Base-by-base conservation (phyloP, 2,113 vertebrate species). In the Cinclus cinclus region DNA sequence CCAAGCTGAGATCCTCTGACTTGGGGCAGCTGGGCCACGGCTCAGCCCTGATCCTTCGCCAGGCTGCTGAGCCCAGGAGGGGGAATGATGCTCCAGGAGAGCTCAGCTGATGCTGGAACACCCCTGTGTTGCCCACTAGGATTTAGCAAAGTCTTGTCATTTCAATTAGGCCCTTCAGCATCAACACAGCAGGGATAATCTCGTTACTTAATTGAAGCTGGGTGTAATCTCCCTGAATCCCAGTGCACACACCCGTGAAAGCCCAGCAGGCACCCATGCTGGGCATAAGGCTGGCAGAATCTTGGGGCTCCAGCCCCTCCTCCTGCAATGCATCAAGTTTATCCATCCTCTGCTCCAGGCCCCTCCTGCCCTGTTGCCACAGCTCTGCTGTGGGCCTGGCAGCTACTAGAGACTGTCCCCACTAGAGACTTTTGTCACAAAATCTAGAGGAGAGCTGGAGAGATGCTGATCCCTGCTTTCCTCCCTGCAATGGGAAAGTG, bases 111-210 rank as follows among this genome's bases (percentile, higher is more conserved):
- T 2, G 63, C 74, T 25, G 74, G 23, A 47, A 35, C 58, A 79
- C 31, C 67, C 74, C 76, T 3, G 2, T 25, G 74, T 83, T 81
- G 87, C 77, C 90, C 46, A 5, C 35, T 3, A 13, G 90, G 93
- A 82, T 92, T 96, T 92, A 74, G 41, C 76, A 87, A 85, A 50
- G 76, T 82, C 88, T 74, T 94, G 93, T 95, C 91, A 91, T 76
- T 90, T 91, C 94, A 91, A 81, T 96, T 96, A 96, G 5, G 4
- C 22, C 49, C 68, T 44, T 49, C 23, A 7, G 87, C 92, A 70
- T 95, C 93, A 75, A 49, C 4, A 0, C 37, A 28, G 69, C 6
- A 1, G 37, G 83, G 95, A 90, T 95, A 62, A 95, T 74, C 93
- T 49, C 0, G 7, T 93, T 92, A 89, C 84, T 94, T 88, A 94